Conservation (phyloP, 2,888 invertebrate genomes). For the Dioctria rufipes region DNA sequence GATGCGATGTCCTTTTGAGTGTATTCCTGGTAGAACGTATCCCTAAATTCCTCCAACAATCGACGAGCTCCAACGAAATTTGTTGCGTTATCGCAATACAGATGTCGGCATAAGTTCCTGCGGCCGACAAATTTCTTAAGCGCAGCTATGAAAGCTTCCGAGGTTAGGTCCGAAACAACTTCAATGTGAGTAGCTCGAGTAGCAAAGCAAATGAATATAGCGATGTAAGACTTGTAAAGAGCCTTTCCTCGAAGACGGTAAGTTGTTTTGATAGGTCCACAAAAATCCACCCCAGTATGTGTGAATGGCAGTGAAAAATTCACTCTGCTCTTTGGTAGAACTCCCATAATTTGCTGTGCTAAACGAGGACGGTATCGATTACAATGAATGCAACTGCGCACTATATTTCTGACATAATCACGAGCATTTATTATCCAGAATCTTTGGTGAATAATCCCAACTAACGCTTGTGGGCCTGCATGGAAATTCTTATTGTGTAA, state of each 20-base stretch:
- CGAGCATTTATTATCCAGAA: no score
- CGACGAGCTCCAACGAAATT: no score
- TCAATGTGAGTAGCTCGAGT: constrained; percentile 55
- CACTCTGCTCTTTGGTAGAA: no score
- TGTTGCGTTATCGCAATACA: constrained; percentile 52
- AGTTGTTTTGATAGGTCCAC: no score
- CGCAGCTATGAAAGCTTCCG: constrained; percentile 58
- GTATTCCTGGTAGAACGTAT: constrained; percentile 6
- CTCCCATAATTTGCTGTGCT: no score
- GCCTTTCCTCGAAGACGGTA: constrained; percentile 55
- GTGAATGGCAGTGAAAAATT: constrained; percentile 1
- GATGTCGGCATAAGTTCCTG: constrained; percentile 47
- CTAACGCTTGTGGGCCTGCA: constrained; percentile 50
- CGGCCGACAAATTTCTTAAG: constrained; percentile 57
- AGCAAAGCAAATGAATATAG: constrained; percentile 58
- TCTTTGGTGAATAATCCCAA: constrained; percentile 32
- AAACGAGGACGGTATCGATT: background rate
- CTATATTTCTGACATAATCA: constrained; percentile 12
- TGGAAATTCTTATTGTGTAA: constrained; percentile 27
- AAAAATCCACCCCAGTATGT: constrained; percentile 52
- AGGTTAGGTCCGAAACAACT: no score
- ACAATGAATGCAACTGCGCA: constrained; percentile 53
- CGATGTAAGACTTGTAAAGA: constrained; percentile 57
- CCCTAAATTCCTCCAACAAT: background rate
- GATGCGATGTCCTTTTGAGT: background rate